These are phyloP conservation scores for Chymomyza procnemis DNA, from an alignment of 2,888 invertebrate genomes.

Conservation along the genomic window DNA sequence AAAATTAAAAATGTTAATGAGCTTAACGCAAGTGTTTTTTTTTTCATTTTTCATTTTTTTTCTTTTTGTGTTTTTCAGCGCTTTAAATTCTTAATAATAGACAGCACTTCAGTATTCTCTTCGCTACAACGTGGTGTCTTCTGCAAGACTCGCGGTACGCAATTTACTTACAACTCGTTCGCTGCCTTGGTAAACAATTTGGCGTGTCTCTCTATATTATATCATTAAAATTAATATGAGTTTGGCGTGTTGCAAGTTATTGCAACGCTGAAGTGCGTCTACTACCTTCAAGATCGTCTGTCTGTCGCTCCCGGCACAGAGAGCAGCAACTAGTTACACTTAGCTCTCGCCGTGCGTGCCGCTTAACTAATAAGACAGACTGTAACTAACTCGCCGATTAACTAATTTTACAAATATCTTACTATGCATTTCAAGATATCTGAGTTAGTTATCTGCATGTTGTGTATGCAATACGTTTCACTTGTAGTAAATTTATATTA, in stretches of 20 bases:
- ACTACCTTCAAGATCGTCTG: not conserved
- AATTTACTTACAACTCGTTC: not conserved
- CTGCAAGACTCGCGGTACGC: not conserved
- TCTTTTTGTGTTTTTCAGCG: not conserved
- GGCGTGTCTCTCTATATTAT: conserved; percentile 68
- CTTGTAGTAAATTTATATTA: too few relatives aligned
- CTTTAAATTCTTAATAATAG: not conserved
- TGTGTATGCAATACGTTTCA: too few relatives aligned
- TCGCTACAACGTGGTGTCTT: not conserved
- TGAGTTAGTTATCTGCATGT: too few relatives aligned
- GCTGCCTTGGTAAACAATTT: conserved; percentile 63
- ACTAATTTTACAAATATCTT: too few relatives aligned
- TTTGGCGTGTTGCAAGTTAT: conserved; percentile 65
- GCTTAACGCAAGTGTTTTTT: conserved; percentile 23
- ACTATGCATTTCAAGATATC: too few relatives aligned
- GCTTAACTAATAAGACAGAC: conserved; percentile 49
- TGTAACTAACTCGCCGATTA: conserved; percentile 14
- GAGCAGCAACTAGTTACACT: not conserved
- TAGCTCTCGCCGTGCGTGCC: conserved; percentile 26
- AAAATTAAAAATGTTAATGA: conserved; percentile 73
- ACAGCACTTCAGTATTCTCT: not conserved
- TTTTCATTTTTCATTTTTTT: not conserved
- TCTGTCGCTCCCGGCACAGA: not conserved
- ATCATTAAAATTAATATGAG: conserved; percentile 72
- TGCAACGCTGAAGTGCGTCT: conserved; percentile 20